Conservation (phyloP, 2,888 invertebrate species). For the Chloroclysta siterata region DNA sequence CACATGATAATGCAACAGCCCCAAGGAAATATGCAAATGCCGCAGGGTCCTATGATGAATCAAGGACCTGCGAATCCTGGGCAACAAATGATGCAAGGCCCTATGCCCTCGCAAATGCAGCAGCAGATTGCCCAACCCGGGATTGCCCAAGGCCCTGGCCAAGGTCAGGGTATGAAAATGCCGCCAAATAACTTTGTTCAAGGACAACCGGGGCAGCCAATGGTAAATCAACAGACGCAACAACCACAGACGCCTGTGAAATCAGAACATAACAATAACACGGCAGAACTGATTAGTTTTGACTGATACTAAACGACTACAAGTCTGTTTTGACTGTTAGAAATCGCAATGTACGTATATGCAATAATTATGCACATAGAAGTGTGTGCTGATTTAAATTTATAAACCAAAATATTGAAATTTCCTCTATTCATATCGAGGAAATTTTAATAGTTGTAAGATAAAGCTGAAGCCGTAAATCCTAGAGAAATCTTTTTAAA, state of each 20-base stretch:
- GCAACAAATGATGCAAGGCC: constrained; percentile 43
- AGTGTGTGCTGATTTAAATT: constrained; percentile 33
- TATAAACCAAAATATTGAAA: constrained; percentile 48
- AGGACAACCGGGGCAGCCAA: constrained; percentile 29
- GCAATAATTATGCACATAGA: constrained; percentile 34
- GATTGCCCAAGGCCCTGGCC: constrained; percentile 39
- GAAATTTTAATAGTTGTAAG: constrained; percentile 29
- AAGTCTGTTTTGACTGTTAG: constrained; percentile 62
- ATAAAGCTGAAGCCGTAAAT: constrained; percentile 10
- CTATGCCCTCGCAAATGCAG: constrained; percentile 42
- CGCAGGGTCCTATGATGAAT: constrained; percentile 44
- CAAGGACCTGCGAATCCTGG: constrained; percentile 42
- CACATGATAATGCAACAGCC: constrained; percentile 56
- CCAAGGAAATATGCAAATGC: constrained; percentile 47
- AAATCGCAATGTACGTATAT: constrained; percentile 35
- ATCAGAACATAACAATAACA: constrained; percentile 79
- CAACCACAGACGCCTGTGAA: constrained; percentile 66
- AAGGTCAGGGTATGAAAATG: constrained; percentile 47
- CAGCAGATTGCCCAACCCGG: constrained; percentile 31
- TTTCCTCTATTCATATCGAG: too few species aligned
- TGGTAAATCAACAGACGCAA: constrained; percentile 45
- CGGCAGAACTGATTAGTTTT: constrained; percentile 93
- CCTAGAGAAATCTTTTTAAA: background rate
- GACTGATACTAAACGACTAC: constrained; percentile 82
- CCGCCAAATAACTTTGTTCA: constrained; percentile 38